Conservation (phyloP, 1,140 invertebrate species). For the Lutraria rhynchaena region DNA sequence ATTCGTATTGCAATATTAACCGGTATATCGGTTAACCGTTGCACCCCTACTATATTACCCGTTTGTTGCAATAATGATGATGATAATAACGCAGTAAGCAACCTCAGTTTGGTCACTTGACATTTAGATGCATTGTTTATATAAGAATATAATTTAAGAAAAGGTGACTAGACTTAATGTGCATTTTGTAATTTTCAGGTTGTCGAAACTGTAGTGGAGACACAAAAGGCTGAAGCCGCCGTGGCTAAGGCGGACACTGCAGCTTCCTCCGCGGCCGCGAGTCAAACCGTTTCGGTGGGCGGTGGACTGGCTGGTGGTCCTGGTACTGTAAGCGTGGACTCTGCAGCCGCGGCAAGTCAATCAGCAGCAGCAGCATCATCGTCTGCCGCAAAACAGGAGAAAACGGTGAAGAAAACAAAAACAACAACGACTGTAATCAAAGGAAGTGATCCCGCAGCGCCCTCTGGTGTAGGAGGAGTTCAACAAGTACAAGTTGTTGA, state of each 20-base stretch:
- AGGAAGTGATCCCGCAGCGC: neutral
- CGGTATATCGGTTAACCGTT: too few species aligned
- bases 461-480: neutral
- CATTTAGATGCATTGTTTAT: too few species aligned
- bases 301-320: neutral
- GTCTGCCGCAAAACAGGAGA: constrained; percentile 10
- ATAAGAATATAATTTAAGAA: too few species aligned
- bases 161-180: too few species aligned
- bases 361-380: constrained; percentile 2
- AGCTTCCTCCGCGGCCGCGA: neutral
- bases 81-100: too few species aligned
- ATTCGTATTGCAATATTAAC: too few species aligned
- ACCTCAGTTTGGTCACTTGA: too few species aligned
- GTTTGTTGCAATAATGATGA: too few species aligned
- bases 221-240: constrained; percentile 9
- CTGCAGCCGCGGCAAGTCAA: neutral
- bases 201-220: constrained; percentile 45
- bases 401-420: constrained; percentile 30
- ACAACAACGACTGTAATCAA: constrained; percentile 49
- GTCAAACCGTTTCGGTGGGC: neutral
- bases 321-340: neutral
- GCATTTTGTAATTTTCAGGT: constrained; percentile 6
- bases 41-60: too few species aligned
- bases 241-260: constrained; percentile 16
- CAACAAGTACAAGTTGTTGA: constrained; percentile 19